Base-by-base conservation (phyloP, 2,797 vertebrate species). In the Chanos chanos region DNA sequence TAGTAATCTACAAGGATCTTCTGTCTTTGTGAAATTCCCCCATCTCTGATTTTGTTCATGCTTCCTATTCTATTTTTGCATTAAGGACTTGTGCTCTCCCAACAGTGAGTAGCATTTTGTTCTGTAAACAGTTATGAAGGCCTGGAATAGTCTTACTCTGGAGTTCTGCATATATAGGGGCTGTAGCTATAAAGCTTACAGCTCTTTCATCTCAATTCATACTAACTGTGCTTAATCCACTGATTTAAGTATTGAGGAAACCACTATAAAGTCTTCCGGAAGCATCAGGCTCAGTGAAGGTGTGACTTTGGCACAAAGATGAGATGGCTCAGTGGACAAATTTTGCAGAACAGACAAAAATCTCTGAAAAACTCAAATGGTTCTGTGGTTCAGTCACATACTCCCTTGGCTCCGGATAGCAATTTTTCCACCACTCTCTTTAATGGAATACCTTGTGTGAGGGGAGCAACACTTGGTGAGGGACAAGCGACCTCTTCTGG, bases 401-500 rank as follows among this genome's bases (percentile, higher is more conserved):
- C n/a, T n/a, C n/a, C n/a, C n/a, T 7, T 22, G 39, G 18, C 34
- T 5, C 27, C 21, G 28, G 24, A 21, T 28, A 31, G 7, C 31
- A 39, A 12, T 25, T 48, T 43, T 30, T 30, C 24, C 15, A 7
- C 8, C 2, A 44, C 4, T n/a, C 2, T 22, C 33, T 13, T 34
- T 15, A 24, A 15, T n/a, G 19, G 19, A 56, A n/a, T 7, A 7
- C 13, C 24, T 7, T 18, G 25, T 28, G 19, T 24, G 22, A 22
- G 24, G 18, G 27, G 5, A 36, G 8, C 5, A 2, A 22, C 33
- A 4, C 6, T 30, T 53, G 44, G 21, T 66, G 21, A 36, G n/a
- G 47, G 28, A 60, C 54, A 72, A 48, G 50, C 30, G 64, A 45
- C 64, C 61, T 31, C 64, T 48, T 12, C 60, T 64, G 64, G 55